Percentiles rank a stretch among this genome's conserved stretches.
Evolutionary conservation across 23 tunicate species (phyloP).

Genomic region (Styela plicata): DNA sequence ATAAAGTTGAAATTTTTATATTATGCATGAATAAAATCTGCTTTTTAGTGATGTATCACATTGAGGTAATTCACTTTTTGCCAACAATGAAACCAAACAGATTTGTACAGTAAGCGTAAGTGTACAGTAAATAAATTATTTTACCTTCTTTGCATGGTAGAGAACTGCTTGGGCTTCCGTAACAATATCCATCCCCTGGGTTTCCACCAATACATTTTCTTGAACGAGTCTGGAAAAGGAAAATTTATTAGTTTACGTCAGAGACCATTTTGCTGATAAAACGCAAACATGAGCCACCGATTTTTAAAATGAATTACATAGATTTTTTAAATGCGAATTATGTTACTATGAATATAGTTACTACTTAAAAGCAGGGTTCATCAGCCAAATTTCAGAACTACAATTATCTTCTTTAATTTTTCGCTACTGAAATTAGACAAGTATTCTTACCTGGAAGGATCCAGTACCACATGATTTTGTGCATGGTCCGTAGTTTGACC

Average conservation of each 20-base stretch:
- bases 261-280: too few species aligned
- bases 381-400: neutral
- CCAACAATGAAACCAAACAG: too few species aligned
- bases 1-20: too few species aligned
- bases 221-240: conserved; percentile 45
- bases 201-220: conserved; percentile 71
- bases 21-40: too few species aligned
- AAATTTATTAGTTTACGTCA: too few species aligned
- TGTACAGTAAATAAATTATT: neutral
- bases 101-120: too few species aligned
- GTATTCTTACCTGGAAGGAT: conserved; percentile 5
- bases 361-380: too few species aligned
- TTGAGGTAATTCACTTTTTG: too few species aligned
- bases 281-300: neutral
- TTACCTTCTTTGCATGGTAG: neutral
- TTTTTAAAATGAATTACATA: neutral
- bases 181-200: conserved; percentile 72
- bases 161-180: neutral
- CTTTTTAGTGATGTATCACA: too few species aligned
- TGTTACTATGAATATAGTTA: too few species aligned
- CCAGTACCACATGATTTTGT: conserved; percentile 67
- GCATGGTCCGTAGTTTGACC: conserved; percentile 90
- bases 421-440: neutral
- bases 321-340: too few species aligned
- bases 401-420: neutral